Conservation (phyloP, 2,113 vertebrate species). For the Shinisaurus crocodilurus region DNA sequence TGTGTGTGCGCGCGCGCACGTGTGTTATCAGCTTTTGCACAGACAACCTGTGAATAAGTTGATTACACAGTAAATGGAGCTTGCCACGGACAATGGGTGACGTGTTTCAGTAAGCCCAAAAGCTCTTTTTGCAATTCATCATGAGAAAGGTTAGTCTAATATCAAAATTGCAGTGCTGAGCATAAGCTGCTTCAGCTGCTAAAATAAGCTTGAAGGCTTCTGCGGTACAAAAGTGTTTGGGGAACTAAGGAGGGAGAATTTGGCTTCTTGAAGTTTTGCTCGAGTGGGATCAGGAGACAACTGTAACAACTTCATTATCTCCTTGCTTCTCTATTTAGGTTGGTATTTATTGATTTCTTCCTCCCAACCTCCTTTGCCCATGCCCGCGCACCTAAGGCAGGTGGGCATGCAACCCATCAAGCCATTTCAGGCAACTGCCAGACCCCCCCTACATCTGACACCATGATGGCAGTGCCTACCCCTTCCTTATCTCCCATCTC, state of each 20-base stretch:
- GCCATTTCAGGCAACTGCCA: not conserved
- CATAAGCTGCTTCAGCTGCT: constrained; percentile 48
- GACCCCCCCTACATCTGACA: not conserved
- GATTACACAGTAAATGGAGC: constrained; percentile 39
- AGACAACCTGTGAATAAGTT: constrained; percentile 21
- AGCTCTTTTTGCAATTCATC: constrained; percentile 9
- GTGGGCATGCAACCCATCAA: too few relatives aligned
- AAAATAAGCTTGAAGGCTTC: not conserved
- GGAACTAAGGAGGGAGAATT: not conserved
- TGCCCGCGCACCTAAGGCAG: not conserved
- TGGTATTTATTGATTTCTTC: not conserved
- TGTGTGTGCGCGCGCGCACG: constrained; percentile 20
- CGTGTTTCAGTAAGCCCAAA: not conserved
- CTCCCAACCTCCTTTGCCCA: not conserved
- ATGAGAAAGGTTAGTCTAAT: constrained; percentile 5
- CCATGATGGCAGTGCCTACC: too few relatives aligned
- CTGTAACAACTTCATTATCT: too few relatives aligned
- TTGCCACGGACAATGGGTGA: constrained; percentile 19
- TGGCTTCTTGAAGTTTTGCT: not conserved
- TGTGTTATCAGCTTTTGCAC: constrained; percentile 7
- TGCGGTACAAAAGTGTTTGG: constrained; percentile 7
- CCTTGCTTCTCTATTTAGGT: not conserved
- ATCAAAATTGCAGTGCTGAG: constrained; percentile 17
- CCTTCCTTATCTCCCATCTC: too few relatives aligned
- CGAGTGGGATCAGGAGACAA: not conserved